Evolutionary conservation across 2,888 invertebrate species (phyloP).

Genomic region (Polydrusus tereticollis): DNA sequence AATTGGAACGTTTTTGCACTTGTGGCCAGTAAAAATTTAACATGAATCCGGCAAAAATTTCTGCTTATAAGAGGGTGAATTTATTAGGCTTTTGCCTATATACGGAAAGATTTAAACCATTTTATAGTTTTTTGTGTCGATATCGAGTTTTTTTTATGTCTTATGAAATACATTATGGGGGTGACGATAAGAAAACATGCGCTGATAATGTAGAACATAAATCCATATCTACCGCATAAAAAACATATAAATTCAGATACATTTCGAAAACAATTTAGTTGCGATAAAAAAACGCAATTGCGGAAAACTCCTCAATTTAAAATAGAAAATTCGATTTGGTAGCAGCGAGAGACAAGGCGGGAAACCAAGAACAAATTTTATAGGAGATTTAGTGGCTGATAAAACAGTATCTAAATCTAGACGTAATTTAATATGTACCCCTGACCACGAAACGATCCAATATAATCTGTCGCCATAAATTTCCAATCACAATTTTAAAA

Average conservation of each 20-base stretch:
- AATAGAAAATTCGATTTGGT: conserved; percentile 20
- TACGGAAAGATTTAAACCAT: not conserved
- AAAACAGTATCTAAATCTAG: conserved; percentile 38
- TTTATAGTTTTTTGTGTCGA: not conserved
- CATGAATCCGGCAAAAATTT: conserved; percentile 10
- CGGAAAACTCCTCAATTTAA: conserved; percentile 13
- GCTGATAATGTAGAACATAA: not conserved
- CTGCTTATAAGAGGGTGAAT: too few species aligned
- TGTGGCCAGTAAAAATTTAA: conserved; percentile 31
- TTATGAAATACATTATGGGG: not conserved
- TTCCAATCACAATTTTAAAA: conserved; percentile 55
- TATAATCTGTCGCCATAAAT: conserved; percentile 53
- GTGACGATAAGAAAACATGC: conserved; percentile 10
- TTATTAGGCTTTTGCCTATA: too few species aligned
- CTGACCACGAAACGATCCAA: conserved; percentile 38
- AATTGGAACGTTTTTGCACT: conserved; percentile 41
- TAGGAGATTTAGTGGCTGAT: conserved; percentile 42
- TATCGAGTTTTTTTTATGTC: not conserved
- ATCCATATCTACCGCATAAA: conserved; percentile 5
- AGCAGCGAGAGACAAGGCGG: conserved; percentile 13
- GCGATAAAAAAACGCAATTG: conserved; percentile 15
- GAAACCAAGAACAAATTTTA: conserved; percentile 29
- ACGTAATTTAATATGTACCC: conserved; percentile 48
- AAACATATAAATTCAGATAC: conserved; percentile 12
- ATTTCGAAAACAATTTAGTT: conserved; percentile 20